Base-by-base conservation (phyloP, 53 echinoderm and acorn worm species). In the Apostichopus leukothele region DNA sequence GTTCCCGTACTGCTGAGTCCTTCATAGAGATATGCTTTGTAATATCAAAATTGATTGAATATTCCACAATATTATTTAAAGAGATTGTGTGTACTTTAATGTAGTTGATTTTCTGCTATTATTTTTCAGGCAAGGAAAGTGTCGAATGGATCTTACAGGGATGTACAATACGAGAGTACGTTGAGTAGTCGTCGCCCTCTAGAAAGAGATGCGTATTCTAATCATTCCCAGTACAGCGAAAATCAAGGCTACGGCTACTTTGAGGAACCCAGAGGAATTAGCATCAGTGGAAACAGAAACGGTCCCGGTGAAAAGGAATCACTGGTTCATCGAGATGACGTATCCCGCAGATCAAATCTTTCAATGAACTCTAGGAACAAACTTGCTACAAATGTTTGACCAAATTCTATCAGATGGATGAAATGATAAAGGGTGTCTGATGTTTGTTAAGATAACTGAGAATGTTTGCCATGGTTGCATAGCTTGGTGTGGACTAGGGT, bases 341-440 rank as follows among this genome's bases (percentile, higher is more conserved):
- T 89, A 1, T 73, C 77, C 54, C 90, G 86, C 53, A 88, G 71
- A 5, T 95, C 96, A 0, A 92, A 94, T 20, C 54, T 75, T 22
- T 95, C 93, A 20, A 83, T 88, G 27, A 74, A 88, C 51, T 84
- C 93, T 10, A 94, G 87, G 67, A 90, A 92, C 50, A 96, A 92
- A 86, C 88, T 96, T 9, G 94, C 96, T n/a, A 96, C 96, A 54
- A 92, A 94, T 79, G 93, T 96, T 87, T 96, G 94, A 96, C 63
- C 14, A 39, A 3, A 3, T 39, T 39, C 39, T 39, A 39, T 39
- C 3, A 39, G 39, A 39, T 39, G 39, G 39, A 39, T 39, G 39
- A 39, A 39, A 39, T 39, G 39, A 39, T 39, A 39, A 39, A 39
- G 39, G 39, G 39, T 39, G 39, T 39, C 3, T 39, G 3, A 39